phyloP scores from a whole-genome alignment of 2,888 invertebrate species.

The Ophioninae sp. region DNA sequence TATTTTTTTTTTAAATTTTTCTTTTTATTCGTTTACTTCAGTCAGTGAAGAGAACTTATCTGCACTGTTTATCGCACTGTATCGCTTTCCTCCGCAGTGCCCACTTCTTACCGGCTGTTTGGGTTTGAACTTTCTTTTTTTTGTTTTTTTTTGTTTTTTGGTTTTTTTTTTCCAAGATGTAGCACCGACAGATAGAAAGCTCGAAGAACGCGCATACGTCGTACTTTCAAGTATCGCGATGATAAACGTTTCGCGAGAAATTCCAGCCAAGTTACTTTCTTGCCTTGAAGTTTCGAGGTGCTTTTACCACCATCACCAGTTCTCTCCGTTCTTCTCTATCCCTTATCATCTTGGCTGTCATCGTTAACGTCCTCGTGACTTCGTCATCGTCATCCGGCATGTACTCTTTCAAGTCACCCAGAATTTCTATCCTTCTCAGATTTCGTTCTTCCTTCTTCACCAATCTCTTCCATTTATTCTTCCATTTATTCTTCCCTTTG shows the following conservation, averaged over 20 bases:
- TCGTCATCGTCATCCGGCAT: background rate
- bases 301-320: constrained; percentile 15
- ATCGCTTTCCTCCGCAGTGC: constrained; percentile 57
- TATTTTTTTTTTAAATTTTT: too few relatives aligned
- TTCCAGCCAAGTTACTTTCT: constrained; percentile 46
- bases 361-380: constrained; percentile 28
- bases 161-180: background rate
- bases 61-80: constrained; percentile 21
- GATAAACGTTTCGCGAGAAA: constrained; percentile 43
- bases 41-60: constrained; percentile 5
- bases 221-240: constrained; percentile 21
- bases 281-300: constrained; percentile 47
- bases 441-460: background rate
- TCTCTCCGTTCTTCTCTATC: background rate
- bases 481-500: background rate
- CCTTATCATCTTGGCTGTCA: constrained; percentile 53
- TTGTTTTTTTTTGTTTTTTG: background rate
- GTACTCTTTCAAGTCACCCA: constrained; percentile 22
- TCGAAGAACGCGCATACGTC: constrained; percentile 34
- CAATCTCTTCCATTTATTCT: background rate
- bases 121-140: constrained; percentile 18
- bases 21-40: constrained; percentile 2
- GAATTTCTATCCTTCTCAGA: constrained; percentile 4
- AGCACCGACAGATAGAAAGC: constrained; percentile 49
- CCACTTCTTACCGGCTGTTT: constrained; percentile 47